A percentile compares a stretch with the other conserved stretches of the same genome.
phyloP scores from a whole-genome alignment of 2,797 vertebrate species.

The Tragelaphus eurycerus region DNA sequence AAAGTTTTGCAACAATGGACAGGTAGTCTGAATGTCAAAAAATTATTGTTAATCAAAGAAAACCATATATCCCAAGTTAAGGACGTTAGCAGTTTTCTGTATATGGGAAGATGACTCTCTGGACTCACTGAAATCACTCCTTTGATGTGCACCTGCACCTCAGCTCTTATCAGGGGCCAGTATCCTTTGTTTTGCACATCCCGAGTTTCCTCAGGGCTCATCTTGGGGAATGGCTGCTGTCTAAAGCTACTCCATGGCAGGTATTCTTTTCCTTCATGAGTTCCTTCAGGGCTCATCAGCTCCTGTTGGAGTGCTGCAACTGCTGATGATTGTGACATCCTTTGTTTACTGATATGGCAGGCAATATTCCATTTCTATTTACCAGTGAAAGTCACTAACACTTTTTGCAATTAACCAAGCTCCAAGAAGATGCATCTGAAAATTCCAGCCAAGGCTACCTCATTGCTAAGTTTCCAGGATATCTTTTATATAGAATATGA shows the following conservation, averaged over 20 bases:
- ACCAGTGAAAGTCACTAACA: background rate
- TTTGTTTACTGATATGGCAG: background rate
- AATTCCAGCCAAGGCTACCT: background rate
- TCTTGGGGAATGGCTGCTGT: background rate
- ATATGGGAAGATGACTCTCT: background rate
- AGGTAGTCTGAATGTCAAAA: background rate
- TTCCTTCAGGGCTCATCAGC: background rate
- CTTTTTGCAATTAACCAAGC: background rate
- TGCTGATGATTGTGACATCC: background rate
- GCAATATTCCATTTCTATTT: background rate
- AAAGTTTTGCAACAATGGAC: background rate
- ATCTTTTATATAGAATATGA: background rate
- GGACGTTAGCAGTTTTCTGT: background rate
- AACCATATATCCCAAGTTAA: background rate
- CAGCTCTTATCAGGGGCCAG: background rate
- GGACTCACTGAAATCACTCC: background rate
- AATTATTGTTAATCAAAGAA: background rate
- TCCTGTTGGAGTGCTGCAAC: background rate
- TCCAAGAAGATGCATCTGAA: background rate
- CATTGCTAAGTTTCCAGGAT: background rate
- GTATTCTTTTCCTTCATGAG: background rate
- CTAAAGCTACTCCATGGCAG: background rate
- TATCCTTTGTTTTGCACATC: background rate
- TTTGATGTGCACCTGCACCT: background rate
- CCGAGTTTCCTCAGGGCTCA: background rate